Evolutionary conservation across 53 echinoderm and acorn worm genomes (phyloP).

Genomic region (Pentamera pediparva): DNA sequence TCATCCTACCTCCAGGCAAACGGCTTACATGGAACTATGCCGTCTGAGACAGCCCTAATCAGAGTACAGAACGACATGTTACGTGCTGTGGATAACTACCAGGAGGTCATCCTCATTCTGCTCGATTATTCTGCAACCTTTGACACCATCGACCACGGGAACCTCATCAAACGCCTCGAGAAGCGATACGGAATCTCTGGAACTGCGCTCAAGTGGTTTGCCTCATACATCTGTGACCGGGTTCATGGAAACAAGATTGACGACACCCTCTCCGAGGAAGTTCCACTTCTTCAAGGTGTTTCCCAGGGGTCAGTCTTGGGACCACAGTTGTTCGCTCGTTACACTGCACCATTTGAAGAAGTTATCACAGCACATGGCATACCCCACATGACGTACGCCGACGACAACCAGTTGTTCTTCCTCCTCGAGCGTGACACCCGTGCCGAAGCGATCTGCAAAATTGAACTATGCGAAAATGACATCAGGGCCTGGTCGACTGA

Average conservation of each 20-base stretch:
- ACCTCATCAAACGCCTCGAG: not conserved
- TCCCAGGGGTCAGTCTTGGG: not conserved
- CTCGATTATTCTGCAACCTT: not conserved
- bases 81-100: not conserved
- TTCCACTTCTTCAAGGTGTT: not conserved
- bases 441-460: no score
- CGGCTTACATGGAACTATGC: not conserved
- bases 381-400: no score
- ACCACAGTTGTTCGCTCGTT: not conserved
- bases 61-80: constrained; percentile 10
- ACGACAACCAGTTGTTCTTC: no score
- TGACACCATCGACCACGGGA: not conserved
- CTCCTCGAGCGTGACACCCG: no score
- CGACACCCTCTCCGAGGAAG: not conserved
- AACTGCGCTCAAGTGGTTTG: not conserved
- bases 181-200: not conserved
- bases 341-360: not conserved
- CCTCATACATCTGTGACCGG: not conserved
- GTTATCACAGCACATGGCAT: not conserved
- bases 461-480: no score
- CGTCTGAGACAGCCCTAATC: not conserved
- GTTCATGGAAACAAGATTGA: not conserved
- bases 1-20: not conserved
- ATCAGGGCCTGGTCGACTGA: no score
- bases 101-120: not conserved